A percentile compares a stretch with the other conserved stretches of the same genome.
Conservation (phyloP, 1,140 invertebrate genomes). For the Muscidifurax raptorellus region DNA sequence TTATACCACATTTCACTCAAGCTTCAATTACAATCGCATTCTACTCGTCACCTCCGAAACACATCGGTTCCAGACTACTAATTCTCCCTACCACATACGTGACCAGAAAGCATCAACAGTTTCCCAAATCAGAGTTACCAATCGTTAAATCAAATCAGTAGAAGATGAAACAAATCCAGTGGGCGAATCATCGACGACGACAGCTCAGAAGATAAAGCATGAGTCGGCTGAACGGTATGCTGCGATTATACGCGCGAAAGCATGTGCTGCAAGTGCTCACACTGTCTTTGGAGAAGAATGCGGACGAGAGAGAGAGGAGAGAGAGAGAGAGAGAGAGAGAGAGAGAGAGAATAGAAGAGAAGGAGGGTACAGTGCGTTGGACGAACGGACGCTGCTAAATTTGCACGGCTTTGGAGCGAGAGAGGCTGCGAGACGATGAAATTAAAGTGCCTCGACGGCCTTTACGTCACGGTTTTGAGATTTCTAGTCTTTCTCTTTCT, state of each 20-base stretch:
- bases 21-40: neutral
- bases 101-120: neutral
- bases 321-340: slow-evolving; percentile 17
- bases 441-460: slow-evolving; percentile 34
- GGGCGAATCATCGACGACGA: neutral
- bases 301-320: neutral
- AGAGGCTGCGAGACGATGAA: slow-evolving; percentile 29
- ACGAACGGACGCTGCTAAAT: slow-evolving; percentile 13
- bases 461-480: slow-evolving; percentile 39
- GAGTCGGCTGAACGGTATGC: slow-evolving; percentile 52
- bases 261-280: slow-evolving; percentile 13
- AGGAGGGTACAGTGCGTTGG: neutral
- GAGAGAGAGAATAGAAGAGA: slow-evolving; percentile 29
- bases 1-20: too few species aligned
- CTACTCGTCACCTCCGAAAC: neutral
- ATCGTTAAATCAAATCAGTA: neutral
- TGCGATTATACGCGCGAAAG: slow-evolving; percentile 58
- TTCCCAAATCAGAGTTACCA: neutral
- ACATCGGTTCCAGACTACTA: neutral
- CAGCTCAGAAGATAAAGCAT: slow-evolving; percentile 4
- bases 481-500: slow-evolving; percentile 14
- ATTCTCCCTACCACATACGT: neutral
- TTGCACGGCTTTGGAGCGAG: slow-evolving; percentile 21
- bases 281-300: neutral
- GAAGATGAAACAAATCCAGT: neutral